These are phyloP conservation scores for Rutilus rutilus DNA, from an alignment of 2,113 vertebrate species.

Conservation along the genomic window DNA sequence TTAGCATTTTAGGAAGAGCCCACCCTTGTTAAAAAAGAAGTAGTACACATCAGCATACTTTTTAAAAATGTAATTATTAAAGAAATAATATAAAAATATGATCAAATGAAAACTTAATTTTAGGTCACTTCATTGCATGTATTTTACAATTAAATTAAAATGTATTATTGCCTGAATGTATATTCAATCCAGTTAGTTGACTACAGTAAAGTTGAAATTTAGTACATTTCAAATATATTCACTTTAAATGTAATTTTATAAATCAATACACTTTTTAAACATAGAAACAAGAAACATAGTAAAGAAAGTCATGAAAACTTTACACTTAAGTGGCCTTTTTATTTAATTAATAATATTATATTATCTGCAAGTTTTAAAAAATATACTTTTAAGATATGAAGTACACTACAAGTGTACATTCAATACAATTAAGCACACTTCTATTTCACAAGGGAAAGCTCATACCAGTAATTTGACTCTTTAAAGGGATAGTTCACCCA, in stretches of 20 bases:
- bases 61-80: not conserved
- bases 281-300: too few relatives aligned
- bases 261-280: too few relatives aligned
- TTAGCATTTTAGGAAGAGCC: not conserved
- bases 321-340: not conserved
- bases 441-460: not conserved
- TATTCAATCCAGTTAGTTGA: not conserved
- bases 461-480: not conserved
- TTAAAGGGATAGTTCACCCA: not conserved
- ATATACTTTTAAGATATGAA: not conserved
- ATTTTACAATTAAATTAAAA: not conserved
- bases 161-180: not conserved
- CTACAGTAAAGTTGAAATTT: not conserved
- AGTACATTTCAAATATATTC: not conserved
- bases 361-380: not conserved
- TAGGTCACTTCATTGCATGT: not conserved
- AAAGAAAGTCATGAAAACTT: too few relatives aligned
- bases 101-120: not conserved
- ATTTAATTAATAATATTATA: not conserved
- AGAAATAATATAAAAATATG: not conserved
- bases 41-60: not conserved
- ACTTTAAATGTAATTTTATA: not conserved
- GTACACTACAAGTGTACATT: not conserved
- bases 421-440: not conserved
- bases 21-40: not conserved